Conservation (phyloP, 2,113 vertebrate species). For the Paradisaea rubra region DNA sequence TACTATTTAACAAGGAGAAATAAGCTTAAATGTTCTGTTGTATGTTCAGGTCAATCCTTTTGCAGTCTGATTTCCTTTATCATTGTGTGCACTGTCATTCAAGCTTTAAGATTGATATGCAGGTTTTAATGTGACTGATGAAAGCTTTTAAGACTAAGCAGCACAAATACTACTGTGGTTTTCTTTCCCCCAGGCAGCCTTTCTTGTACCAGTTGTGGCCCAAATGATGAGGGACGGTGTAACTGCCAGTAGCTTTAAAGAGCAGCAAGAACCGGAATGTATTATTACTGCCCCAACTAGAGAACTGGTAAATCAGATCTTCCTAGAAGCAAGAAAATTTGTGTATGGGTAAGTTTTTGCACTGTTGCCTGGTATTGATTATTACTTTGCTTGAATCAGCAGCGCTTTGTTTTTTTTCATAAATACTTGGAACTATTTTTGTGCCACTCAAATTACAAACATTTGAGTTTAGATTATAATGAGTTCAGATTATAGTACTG, state of each 20-base stretch:
- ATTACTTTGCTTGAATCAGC: background rate
- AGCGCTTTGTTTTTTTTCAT: background rate
- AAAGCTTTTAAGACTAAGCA: background rate
- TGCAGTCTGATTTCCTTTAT: background rate
- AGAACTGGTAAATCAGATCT: slow-evolving; percentile 93
- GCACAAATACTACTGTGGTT: background rate
- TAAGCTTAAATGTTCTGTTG: background rate
- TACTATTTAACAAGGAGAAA: background rate
- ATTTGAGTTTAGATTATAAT: background rate
- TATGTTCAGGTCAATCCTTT: background rate
- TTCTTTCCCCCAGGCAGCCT: slow-evolving; percentile 79
- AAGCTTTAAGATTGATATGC: background rate
- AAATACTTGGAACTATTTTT: background rate
- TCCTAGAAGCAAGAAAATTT: slow-evolving; percentile 91
- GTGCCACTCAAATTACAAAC: fast-evolving
- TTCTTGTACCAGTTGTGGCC: slow-evolving; percentile 89
- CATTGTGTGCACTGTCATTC: background rate
- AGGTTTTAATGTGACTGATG: background rate
- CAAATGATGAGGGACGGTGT: slow-evolving; percentile 82
- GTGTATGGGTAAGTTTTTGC: slow-evolving; percentile 79
- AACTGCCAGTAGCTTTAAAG: slow-evolving; percentile 80
- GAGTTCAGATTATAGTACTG: background rate
- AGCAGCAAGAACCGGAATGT: slow-evolving; percentile 85
- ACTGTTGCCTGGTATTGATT: background rate
- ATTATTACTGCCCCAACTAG: slow-evolving; percentile 91